Evolutionary conservation across 2,113 vertebrate species (phyloP).

Genomic region (Alethe diademata): DNA sequence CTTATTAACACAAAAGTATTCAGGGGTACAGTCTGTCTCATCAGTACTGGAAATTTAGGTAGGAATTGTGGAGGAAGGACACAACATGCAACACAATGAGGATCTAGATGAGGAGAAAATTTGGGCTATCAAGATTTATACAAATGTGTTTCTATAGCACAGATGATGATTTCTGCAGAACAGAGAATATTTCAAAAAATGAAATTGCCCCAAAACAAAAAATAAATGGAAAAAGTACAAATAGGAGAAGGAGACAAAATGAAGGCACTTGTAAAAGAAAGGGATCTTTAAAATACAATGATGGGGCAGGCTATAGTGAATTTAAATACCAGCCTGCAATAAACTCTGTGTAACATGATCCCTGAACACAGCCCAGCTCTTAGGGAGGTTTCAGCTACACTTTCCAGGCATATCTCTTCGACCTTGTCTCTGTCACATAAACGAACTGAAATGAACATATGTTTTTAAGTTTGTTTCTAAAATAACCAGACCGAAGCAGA

Average conservation of each 20-base stretch:
- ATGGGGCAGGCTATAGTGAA: not conserved
- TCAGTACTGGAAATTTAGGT: not conserved
- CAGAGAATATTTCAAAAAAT: not conserved
- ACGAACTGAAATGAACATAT: slow-evolving; percentile 45
- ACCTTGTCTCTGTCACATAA: slow-evolving; percentile 48
- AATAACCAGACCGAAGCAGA: slow-evolving; percentile 31
- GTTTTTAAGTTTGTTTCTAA: slow-evolving; percentile 58
- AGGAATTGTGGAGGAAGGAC: not conserved
- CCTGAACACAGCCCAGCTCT: not conserved
- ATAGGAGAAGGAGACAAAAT: not conserved
- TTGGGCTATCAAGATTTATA: not conserved
- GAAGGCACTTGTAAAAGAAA: not conserved
- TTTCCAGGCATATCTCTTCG: slow-evolving; percentile 33
- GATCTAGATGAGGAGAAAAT: not conserved
- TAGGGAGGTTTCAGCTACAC: slow-evolving; percentile 32
- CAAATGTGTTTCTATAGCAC: not conserved
- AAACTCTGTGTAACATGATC: not conserved
- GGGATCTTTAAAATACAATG: not conserved
- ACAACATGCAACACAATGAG: not conserved
- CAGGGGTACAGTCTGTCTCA: not conserved
- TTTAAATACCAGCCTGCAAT: slow-evolving; percentile 14
- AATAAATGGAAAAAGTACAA: not conserved
- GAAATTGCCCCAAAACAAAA: not conserved
- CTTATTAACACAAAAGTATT: not conserved
- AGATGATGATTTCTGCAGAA: not conserved